Conservation (phyloP, 2,888 invertebrate genomes). For the Drosophila nr. medialis region DNA sequence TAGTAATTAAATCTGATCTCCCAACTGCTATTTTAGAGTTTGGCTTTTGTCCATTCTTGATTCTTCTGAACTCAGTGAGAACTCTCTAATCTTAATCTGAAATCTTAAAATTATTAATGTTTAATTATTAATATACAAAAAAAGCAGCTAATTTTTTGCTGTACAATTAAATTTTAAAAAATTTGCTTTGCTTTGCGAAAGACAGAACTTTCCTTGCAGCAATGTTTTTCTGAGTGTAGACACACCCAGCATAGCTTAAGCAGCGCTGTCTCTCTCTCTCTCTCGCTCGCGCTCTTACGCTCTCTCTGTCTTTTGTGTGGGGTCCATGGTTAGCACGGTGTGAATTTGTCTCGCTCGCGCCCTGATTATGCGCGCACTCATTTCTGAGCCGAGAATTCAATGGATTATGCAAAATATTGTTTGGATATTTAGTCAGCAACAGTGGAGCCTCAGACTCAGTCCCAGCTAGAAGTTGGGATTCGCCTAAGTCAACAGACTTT, state of each 20-base stretch:
- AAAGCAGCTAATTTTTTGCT: not conserved
- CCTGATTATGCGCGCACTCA: conserved; percentile 75
- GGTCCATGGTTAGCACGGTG: not conserved
- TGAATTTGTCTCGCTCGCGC: conserved; percentile 44
- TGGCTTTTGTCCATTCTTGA: not conserved
- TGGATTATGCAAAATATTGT: conserved; percentile 77
- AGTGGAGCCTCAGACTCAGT: not conserved
- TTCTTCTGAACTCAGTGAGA: no score
- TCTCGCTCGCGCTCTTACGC: not conserved
- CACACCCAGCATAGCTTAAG: conserved; percentile 63
- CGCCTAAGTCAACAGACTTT: conserved; percentile 62
- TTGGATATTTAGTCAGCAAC: conserved; percentile 46
- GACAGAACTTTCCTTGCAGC: not conserved
- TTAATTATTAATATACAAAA: not conserved
- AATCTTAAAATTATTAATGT: not conserved
- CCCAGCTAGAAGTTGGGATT: conserved; percentile 26
- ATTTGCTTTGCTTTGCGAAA: not conserved
- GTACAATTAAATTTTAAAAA: not conserved
- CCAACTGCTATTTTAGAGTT: not conserved
- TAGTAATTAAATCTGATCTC: not conserved
- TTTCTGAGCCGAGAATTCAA: conserved; percentile 68
- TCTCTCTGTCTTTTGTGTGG: not conserved
- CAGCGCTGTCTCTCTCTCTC: conserved; percentile 10
- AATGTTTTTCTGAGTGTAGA: conserved; percentile 16
- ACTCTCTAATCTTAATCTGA: no score